Evolutionary conservation across 1,140 invertebrate genomes (phyloP).

Genomic region (Agrilus planipennis): DNA sequence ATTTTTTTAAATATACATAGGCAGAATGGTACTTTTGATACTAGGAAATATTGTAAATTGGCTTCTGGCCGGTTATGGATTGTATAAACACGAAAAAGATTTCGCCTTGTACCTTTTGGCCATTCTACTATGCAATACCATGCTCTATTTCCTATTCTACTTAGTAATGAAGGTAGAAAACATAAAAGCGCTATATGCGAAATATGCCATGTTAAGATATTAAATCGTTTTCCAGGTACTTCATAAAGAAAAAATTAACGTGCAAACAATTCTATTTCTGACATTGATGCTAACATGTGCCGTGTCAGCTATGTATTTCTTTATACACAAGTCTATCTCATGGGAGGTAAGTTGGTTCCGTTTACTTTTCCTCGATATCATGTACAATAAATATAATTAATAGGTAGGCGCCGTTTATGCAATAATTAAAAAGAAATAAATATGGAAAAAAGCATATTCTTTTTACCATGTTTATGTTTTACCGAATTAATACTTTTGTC

Average conservation of each 20-base stretch:
- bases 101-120: slow-evolving; percentile 74
- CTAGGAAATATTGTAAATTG: slow-evolving; percentile 67
- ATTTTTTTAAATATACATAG: slow-evolving; percentile 15
- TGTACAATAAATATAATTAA: too few species aligned
- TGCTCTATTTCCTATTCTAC: slow-evolving; percentile 74
- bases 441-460: too few species aligned
- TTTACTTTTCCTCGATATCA: neutral
- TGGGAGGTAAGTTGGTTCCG: slow-evolving; percentile 51
- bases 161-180: slow-evolving; percentile 70
- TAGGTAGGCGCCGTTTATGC: too few species aligned
- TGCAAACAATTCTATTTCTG: slow-evolving; percentile 52
- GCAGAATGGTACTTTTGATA: slow-evolving; percentile 43
- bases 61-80: slow-evolving; percentile 56
- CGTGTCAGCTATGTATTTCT: slow-evolving; percentile 60
- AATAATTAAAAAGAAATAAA: too few species aligned
- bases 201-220: too few species aligned
- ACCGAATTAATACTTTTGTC: too few species aligned
- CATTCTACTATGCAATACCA: slow-evolving; percentile 72
- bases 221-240: slow-evolving; percentile 43
- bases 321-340: slow-evolving; percentile 63
- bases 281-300: slow-evolving; percentile 52
- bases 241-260: slow-evolving; percentile 52
- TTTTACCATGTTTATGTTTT: too few species aligned
- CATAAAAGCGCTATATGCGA: slow-evolving; percentile 1
- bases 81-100: slow-evolving; percentile 52